phyloP scores from a whole-genome alignment of 2,113 vertebrate genomes.

The Corvus hawaiiensis region DNA sequence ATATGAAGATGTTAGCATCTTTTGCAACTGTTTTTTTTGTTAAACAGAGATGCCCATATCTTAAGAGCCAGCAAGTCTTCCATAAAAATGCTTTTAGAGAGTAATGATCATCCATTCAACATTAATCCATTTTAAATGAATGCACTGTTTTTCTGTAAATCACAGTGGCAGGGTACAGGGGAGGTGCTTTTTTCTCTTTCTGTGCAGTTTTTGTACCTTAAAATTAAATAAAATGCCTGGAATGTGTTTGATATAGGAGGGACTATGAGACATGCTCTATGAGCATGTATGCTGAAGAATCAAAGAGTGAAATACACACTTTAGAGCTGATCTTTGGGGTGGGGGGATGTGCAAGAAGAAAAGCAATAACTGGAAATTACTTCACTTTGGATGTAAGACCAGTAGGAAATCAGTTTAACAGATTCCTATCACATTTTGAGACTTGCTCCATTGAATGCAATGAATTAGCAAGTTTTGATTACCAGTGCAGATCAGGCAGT shows the following conservation, averaged over 20 bases:
- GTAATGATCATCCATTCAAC: neutral
- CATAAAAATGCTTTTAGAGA: neutral
- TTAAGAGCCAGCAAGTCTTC: neutral
- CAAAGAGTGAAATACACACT: neutral
- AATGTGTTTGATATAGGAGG: neutral
- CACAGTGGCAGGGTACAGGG: neutral
- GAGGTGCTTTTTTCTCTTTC: neutral
- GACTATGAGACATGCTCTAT: neutral
- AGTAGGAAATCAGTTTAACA: conserved; percentile 5
- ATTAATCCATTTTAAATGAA: neutral
- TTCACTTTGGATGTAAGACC: neutral
- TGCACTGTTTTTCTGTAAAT: neutral
- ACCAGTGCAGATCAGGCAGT: neutral
- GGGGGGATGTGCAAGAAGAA: neutral
- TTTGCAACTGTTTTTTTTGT: neutral
- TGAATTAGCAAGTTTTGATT: neutral
- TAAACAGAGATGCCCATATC: neutral
- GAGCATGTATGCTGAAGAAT: neutral
- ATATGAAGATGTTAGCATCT: neutral
- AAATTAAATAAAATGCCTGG: neutral
- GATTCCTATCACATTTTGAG: neutral
- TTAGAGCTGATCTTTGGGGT: neutral
- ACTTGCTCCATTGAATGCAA: neutral
- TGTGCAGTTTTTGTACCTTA: neutral
- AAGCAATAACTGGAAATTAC: neutral